These are phyloP conservation scores for Antechinus stuartii DNA, from an alignment of 2,113 vertebrate genomes.

Conservation along the genomic window DNA sequence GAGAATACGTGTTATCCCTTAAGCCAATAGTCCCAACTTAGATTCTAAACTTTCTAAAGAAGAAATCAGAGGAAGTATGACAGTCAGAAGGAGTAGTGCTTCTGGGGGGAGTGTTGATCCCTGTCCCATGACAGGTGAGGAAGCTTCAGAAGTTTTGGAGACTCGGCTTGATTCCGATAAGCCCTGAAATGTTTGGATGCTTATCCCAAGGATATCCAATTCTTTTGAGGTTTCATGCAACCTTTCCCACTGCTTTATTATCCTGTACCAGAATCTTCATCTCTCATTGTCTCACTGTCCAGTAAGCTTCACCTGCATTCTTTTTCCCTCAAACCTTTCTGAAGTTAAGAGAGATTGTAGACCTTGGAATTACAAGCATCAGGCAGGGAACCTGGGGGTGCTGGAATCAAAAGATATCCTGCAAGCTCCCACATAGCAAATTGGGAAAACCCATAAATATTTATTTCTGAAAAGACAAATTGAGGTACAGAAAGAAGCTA, in stretches of 20 bases:
- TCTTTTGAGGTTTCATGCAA: conserved; percentile 34
- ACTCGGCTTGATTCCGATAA: conserved; percentile 35
- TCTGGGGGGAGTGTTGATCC: neutral
- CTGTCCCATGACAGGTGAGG: neutral
- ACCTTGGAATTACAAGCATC: neutral
- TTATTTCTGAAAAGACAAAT: neutral
- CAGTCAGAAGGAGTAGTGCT: neutral
- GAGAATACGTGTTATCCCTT: neutral
- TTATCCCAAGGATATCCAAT: conserved; percentile 51
- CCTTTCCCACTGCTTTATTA: neutral
- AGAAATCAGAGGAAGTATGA: neutral
- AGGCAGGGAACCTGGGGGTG: neutral
- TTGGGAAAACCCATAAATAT: neutral
- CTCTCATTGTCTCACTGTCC: neutral
- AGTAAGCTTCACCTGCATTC: neutral
- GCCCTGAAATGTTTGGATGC: conserved; percentile 40
- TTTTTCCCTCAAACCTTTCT: conserved; percentile 12
- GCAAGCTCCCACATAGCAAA: neutral
- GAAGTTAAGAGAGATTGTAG: neutral
- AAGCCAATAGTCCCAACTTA: neutral
- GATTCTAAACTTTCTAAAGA: neutral
- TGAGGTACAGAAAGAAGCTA: neutral
- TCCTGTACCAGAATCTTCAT: neutral
- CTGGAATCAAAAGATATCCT: neutral
- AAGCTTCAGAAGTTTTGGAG: conserved; percentile 39